Conservation (phyloP, 2,797 vertebrate genomes). For the Otolemur crassicaudatus region DNA sequence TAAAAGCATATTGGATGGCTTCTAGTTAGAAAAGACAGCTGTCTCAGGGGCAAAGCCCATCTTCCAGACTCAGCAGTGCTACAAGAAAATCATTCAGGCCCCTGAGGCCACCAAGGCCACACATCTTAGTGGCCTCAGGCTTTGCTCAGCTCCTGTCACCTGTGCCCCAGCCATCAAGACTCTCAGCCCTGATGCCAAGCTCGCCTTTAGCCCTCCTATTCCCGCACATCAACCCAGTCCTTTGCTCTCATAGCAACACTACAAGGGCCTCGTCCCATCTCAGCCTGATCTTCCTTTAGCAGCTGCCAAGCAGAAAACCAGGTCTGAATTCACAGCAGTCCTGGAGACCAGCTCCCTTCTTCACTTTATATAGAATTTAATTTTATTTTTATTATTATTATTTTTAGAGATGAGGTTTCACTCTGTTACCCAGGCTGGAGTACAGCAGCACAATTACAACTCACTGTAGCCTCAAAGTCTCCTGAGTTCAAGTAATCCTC, state of each 20-base stretch:
- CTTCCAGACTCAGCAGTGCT: neutral
- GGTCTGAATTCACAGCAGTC: neutral
- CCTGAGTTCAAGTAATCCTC: neutral
- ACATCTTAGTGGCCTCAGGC: fast-evolving
- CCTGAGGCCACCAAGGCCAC: neutral
- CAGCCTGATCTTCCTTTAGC: neutral
- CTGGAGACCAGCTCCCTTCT: neutral
- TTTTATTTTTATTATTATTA: neutral
- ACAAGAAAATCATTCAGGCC: neutral
- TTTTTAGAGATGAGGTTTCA: neutral
- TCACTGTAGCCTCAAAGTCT: neutral
- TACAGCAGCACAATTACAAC: neutral
- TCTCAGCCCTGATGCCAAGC: fast-evolving
- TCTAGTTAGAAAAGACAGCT: neutral
- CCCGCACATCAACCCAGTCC: neutral
- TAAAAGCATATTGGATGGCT: neutral
- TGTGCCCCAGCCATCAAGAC: neutral
- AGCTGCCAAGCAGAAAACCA: neutral
- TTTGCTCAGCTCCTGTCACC: neutral
- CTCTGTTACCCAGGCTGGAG: neutral
- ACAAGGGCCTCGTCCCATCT: neutral
- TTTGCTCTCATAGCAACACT: neutral
- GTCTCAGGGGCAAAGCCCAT: neutral
- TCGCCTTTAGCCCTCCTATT: neutral
- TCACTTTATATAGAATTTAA: neutral